These are phyloP conservation scores for Gastracanthus pulcherrimus DNA, from an alignment of 2,888 invertebrate species.

Conservation along the genomic window DNA sequence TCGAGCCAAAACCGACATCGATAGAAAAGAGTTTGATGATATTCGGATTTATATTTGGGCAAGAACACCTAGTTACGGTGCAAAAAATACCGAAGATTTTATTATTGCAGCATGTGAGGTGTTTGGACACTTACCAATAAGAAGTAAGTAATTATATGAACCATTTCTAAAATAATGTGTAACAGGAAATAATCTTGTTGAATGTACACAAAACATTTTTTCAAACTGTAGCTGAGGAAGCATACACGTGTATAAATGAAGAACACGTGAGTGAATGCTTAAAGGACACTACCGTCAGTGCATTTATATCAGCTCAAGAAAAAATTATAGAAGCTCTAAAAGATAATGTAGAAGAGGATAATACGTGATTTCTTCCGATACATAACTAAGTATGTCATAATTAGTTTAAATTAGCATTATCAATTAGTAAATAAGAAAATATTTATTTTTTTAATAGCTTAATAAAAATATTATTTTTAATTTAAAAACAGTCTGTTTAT, in stretches of 20 bases:
- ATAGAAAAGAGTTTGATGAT: slow-evolving; percentile 70
- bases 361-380: neutral
- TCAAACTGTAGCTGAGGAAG: slow-evolving; percentile 64
- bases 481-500: too few species aligned
- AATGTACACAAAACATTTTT: slow-evolving; percentile 13
- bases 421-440: slow-evolving; percentile 28
- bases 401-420: neutral
- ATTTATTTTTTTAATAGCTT: neutral
- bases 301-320: slow-evolving; percentile 61
- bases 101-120: slow-evolving; percentile 88
- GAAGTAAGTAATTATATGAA: slow-evolving; percentile 78
- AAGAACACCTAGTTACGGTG: slow-evolving; percentile 79
- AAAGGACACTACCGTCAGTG: slow-evolving; percentile 59
- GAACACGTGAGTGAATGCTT: slow-evolving; percentile 62
- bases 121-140: slow-evolving; percentile 86
- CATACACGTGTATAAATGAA: slow-evolving; percentile 66
- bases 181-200: neutral
- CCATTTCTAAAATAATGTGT: neutral
- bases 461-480: slow-evolving; percentile 13
- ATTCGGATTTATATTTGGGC: slow-evolving; percentile 84
- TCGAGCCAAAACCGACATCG: slow-evolving; percentile 76
- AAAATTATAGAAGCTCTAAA: slow-evolving; percentile 57
- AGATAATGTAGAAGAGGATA: neutral
- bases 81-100: slow-evolving; percentile 81
- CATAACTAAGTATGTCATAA: neutral